Evolutionary conservation across 2,113 vertebrate genomes (phyloP).

Genomic region (Mesocricetus auratus): DNA sequence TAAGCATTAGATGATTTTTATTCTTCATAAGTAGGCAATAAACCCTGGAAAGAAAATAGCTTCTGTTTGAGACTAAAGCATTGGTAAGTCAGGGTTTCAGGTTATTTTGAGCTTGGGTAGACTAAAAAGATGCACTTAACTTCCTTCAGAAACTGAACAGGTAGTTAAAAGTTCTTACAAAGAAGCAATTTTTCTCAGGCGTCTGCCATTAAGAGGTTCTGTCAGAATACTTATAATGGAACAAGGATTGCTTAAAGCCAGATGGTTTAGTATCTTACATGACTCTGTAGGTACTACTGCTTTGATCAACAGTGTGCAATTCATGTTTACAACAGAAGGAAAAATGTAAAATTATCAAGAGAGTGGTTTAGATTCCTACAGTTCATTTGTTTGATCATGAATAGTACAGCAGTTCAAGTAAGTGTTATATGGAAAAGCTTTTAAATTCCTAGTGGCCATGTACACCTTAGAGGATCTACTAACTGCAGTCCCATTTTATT

Average conservation of each 20-base stretch:
- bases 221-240: background rate
- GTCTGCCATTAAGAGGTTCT: background rate
- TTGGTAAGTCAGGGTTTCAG: background rate
- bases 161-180: background rate
- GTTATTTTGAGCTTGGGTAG: background rate
- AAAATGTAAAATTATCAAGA: background rate
- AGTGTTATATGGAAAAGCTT: background rate
- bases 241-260: background rate
- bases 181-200: background rate
- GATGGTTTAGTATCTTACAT: background rate
- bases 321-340: background rate
- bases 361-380: background rate
- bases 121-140: background rate
- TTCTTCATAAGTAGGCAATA: background rate
- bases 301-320: fast-evolving
- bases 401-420: background rate
- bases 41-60: background rate
- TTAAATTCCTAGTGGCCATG: background rate
- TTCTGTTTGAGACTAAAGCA: background rate
- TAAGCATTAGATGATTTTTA: background rate
- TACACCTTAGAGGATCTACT: background rate
- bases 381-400: background rate
- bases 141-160: background rate
- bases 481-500: background rate
- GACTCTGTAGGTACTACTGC: background rate